phyloP scores from a whole-genome alignment of 2,113 vertebrate genomes.

The Podarcis cretensis region DNA sequence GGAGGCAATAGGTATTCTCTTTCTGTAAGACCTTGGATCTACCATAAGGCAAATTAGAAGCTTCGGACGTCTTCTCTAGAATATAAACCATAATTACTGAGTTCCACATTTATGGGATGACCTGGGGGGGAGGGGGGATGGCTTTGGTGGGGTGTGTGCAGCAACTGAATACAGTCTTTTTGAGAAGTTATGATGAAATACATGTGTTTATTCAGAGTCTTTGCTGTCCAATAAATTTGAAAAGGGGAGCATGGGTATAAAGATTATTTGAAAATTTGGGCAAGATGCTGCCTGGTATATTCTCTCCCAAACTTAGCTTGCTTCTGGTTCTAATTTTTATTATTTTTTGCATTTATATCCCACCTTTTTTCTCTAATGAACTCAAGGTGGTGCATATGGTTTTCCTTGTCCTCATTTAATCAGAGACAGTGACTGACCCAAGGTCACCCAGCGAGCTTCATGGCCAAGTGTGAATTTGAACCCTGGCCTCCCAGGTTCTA shows the following conservation, averaged over 20 bases:
- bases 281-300: neutral
- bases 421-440: no score
- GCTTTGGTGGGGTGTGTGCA: neutral
- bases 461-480: no score
- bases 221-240: slow-evolving; percentile 2
- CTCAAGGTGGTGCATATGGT: neutral
- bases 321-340: neutral
- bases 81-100: slow-evolving; percentile 43
- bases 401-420: neutral
- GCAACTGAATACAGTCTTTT: neutral
- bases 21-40: slow-evolving; percentile 81
- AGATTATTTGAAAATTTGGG: neutral
- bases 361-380: neutral
- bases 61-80: slow-evolving; percentile 65
- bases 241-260: neutral
- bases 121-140: neutral
- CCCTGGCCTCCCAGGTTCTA: no score
- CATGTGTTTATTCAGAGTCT: neutral
- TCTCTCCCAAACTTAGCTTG: neutral
- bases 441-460: no score
- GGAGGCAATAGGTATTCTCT: slow-evolving; percentile 79
- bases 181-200: neutral
- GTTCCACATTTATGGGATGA: neutral
- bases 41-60: slow-evolving; percentile 78
- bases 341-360: no score